Conservation (phyloP, 2,797 vertebrate genomes). For the Myoxocephalus aenaeus region DNA sequence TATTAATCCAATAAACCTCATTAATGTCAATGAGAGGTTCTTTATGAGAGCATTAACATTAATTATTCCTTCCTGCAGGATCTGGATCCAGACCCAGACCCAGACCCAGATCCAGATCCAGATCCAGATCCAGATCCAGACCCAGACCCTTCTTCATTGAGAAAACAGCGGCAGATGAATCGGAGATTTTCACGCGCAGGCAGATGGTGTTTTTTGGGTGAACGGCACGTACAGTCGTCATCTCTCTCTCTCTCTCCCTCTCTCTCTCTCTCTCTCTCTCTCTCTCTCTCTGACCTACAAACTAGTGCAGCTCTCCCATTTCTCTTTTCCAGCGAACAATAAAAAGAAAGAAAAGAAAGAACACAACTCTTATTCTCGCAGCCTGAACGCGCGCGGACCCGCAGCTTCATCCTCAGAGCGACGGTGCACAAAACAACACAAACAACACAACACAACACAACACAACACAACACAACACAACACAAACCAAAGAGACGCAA, state of each 20-base stretch:
- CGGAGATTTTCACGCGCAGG: conserved; percentile 72
- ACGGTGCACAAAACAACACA: too few relatives aligned
- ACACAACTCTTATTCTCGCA: conserved; percentile 22
- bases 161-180: conserved; percentile 38
- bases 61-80: too few relatives aligned
- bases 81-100: too few relatives aligned
- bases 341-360: not conserved
- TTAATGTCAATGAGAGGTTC: not conserved
- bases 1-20: not conserved
- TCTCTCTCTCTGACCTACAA: conserved; percentile 56
- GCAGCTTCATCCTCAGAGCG: not conserved
- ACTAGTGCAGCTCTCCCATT: conserved; percentile 6
- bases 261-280: too few relatives aligned
- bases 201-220: conserved; percentile 67
- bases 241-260: too few relatives aligned
- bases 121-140: too few relatives aligned
- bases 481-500: too few relatives aligned
- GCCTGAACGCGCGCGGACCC: conserved; percentile 29
- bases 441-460: too few relatives aligned
- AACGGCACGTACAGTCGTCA: conserved; percentile 20
- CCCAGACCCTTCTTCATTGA: conserved; percentile 36
- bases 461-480: too few relatives aligned
- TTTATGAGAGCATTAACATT: too few relatives aligned
- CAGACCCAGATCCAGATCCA: too few relatives aligned
- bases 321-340: not conserved